Evolutionary conservation across 2,113 vertebrate genomes (phyloP), one percentile per base, ranked within the genome.

Genomic region (Phyllostomus hastatus): DNA sequence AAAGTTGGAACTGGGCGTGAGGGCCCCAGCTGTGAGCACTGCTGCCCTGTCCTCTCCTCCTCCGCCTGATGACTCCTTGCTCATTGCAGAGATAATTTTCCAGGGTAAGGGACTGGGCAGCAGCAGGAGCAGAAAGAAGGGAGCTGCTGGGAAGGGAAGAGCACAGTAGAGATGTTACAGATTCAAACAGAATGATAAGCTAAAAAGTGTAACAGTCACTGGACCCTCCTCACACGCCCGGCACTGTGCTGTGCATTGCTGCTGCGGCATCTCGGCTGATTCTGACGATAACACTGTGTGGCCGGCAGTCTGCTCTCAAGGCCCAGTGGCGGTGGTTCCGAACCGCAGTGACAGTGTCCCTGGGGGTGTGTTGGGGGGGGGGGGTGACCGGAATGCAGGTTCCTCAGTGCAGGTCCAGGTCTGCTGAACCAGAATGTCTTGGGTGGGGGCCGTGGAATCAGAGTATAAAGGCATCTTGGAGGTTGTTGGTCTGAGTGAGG

Each of bases 1-100:
- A 10, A 85, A 46, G 50, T 86, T 86, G 79, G 69, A 88, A 69
- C 92, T 50, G 14, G 80, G 73, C n/a, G 57, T 50, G 50, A 57
- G 90, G 5, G 41, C 57, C 87, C 91, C 95, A 87, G 88, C 88
- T 96, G 88, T 82, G 73, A 26, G 57, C 22, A 20, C 61, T 64
- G 61, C 61, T 28, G 28, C 57, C 15, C 91, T 52, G 35, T 52
- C 54, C 46, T 64, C 64, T 70, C 67, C 78, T 90, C 46, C 78
- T 61, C 35, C 38, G 41, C 75, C 69, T 50, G 75, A 76, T 0
- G 22, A 35, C 33, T 64, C 66, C 84, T 41, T 46, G 38, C 78
- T 83, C 33, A 14, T 33, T 19, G 87, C 48, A 28, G 69, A 82
- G 90, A 83, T 17, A 11, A 1, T 46, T 91, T 95, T 66, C 72